Evolutionary conservation across 2,797 vertebrate genomes (phyloP), one percentile per base, ranked within the genome.

Genomic region (Sebastes hubbsi): DNA sequence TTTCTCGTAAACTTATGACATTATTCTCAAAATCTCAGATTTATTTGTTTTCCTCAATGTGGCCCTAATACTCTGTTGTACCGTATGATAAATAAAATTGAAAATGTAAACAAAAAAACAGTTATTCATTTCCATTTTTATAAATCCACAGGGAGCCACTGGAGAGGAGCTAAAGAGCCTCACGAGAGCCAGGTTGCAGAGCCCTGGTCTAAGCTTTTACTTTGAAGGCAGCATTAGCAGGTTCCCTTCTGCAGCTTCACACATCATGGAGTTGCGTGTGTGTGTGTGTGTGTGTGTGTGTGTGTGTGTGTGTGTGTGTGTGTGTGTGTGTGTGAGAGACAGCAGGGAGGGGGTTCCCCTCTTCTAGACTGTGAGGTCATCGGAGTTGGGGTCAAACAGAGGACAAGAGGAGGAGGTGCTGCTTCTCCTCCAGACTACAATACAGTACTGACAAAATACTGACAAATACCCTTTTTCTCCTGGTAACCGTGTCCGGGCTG

Each of bases 341-440:
- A 30, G 3, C 18, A 22, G 20, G 29, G 29, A 6, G 13, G 22
- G 18, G 62, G 61, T 7, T n/a, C 36, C 75, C 70, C 65, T 11
- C 18, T 61, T 64, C 14, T 73, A 30, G n/a, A 60, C 60, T 59
- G 6, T 16, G 30, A 70, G 71, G 79, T 73, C 60, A 64, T 72
- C 46, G 22, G 49, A 66, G 10, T 66, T 20, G 74, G 74, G 87
- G 84, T 92, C 82, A 90, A 32, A 60, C 75, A 60, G 75, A 54
- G 89, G 86, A 30, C 91, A 87, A 20, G 70, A 70, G 78, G 87
- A 80, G 89, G 91, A 73, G 81, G 8, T 27, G 66, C 9, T 52
- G 8, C 8, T n/a, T 66, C 11, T 27, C 22, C 14, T 29, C 11
- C 34, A 52, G 9, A 49, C 24, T 20, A 1, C 16, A 65, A 4